Base-by-base conservation (phyloP, 2,888 invertebrate species). In the Campaea margaritaria region DNA sequence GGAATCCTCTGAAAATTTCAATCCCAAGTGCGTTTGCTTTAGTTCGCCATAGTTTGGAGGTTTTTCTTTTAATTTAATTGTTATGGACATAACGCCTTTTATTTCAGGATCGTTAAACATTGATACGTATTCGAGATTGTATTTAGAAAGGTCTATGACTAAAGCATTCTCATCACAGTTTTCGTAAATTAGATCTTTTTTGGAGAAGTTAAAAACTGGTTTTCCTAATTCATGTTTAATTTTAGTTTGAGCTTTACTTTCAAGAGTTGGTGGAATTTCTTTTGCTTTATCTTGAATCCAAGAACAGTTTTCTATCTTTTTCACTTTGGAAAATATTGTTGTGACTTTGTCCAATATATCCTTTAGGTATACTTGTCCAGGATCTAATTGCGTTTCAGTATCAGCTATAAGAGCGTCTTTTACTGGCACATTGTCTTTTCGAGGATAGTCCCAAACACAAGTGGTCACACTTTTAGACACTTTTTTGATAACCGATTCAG, bases 281-380 rank as follows among this genome's bases (percentile, higher is more conserved):
- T 67, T 62, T 16, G 34, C 61, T 41, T 67, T 59, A 0, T 59
- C 55, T 51, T 64, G 58, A 12, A 62, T 62, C 13, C 56, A 56
- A 41, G 60, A 2, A 31, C 15, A 2, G 28, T 13, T 65, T 42
- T 74, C 74, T 2, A 49, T 31, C 47, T 74, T 76, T 27, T 65
- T 75, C 2, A 62, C 67, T 69, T 76, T 83, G 0, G 82, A 74
- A 57, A 85, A 85, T 65, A 87, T 77, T 0, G 77, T 79, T 16
- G 85, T 83, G 34, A 89, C 81, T 76, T 87, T 86, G 21, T 87
- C 81, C 10, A 90, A 56, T 12, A 89, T 73, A 49, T 84, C 78
- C 73, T 84, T 85, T 0, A 90, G 68, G 51, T 86, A 84, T 31
- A 78, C 51, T 61, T 85, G 81, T 2, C 83, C 83, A 5, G 80